Evolutionary conservation across 1,140 invertebrate species (phyloP).

Genomic region (Aporrectodea caliginosa): DNA sequence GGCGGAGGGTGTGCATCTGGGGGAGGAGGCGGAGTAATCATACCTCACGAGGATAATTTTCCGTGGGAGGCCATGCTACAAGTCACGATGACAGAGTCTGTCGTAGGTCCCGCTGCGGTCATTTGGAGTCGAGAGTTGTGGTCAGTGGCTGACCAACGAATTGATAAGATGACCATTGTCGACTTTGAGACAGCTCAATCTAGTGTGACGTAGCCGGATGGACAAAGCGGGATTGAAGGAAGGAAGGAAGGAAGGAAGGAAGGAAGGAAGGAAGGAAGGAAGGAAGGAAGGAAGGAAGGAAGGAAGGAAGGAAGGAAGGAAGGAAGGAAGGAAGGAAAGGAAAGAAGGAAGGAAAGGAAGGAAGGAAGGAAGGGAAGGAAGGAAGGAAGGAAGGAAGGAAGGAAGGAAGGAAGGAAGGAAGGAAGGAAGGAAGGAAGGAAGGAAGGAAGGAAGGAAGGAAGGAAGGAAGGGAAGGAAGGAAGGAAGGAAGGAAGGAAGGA

Average conservation of each 20-base stretch:
- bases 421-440: background rate
- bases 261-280: background rate
- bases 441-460: background rate
- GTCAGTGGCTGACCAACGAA: no score
- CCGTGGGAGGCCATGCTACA: no score
- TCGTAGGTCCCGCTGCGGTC: background rate
- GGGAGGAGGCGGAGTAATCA: no score
- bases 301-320: background rate
- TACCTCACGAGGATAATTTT: no score
- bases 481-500: background rate
- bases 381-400: background rate
- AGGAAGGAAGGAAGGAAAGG: background rate
- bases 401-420: background rate
- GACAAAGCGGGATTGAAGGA: background rate
- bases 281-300: background rate
- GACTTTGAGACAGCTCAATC: background rate
- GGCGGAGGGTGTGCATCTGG: background rate
- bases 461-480: background rate
- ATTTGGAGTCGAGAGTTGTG: background rate
- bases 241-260: background rate
- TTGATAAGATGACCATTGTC: no score
- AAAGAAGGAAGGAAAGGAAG: background rate
- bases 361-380: background rate
- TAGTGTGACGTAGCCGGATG: background rate
- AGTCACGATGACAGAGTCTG: background rate